phyloP scores from a whole-genome alignment of 2,888 invertebrate genomes.

The Chrysotoxum bicinctum region DNA sequence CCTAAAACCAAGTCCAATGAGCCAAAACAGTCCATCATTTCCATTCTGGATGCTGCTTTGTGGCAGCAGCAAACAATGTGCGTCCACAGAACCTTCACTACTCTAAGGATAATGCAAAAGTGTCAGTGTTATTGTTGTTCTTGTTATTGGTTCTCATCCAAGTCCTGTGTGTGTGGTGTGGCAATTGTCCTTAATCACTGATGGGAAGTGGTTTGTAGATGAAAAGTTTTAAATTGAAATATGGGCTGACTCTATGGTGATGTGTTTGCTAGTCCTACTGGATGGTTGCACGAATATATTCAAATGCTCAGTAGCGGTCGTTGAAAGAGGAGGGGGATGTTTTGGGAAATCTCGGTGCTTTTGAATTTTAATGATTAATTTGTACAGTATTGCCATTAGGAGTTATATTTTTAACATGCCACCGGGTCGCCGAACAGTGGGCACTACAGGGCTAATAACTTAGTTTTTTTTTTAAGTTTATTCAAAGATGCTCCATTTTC shows the following conservation, averaged over 20 bases:
- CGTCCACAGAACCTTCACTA: neutral
- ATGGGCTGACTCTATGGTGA: constrained; percentile 9
- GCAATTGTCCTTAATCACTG: constrained; percentile 29
- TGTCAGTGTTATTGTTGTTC: constrained; percentile 35
- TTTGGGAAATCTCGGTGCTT: constrained; percentile 16
- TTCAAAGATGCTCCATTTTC: neutral
- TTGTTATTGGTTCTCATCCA: constrained; percentile 29
- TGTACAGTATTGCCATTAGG: constrained; percentile 39
- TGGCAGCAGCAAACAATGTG: constrained; percentile 36
- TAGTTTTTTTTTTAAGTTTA: neutral
- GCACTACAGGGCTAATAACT: neutral
- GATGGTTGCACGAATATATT: neutral
- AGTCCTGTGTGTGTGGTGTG: constrained; percentile 3
- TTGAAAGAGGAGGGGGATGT: neutral
- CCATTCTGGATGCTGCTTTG: constrained; percentile 37
- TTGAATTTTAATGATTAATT: constrained; percentile 61
- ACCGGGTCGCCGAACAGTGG: neutral
- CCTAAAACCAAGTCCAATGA: constrained; percentile 12
- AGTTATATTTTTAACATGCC: constrained; percentile 51
- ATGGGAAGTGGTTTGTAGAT: constrained; percentile 16
- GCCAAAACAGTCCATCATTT: constrained; percentile 56
- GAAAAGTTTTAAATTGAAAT: constrained; percentile 58
- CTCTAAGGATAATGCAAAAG: constrained; percentile 20
- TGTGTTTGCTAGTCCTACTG: neutral
- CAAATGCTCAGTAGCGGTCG: neutral